Conservation (phyloP, 2,797 vertebrate genomes). For the Garrulus glandarius region DNA sequence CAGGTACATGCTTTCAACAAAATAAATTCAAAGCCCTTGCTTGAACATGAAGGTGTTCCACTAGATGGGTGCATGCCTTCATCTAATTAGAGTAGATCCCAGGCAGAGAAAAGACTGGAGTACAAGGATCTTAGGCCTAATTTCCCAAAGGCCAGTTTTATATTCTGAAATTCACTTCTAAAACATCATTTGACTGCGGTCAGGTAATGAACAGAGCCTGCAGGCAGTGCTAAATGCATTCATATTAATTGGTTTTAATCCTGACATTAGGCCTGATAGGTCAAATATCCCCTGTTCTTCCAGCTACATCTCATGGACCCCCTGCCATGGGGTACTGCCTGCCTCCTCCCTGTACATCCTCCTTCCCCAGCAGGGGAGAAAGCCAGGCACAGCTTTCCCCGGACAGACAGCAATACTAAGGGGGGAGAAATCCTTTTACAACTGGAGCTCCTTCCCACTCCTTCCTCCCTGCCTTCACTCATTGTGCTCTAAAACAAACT, state of each 20-base stretch:
- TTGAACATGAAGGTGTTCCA: not conserved
- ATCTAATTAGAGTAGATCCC: not conserved
- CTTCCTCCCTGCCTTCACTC: conserved; percentile 10
- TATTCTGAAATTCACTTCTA: not conserved
- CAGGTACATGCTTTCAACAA: not conserved
- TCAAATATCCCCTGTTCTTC: not conserved
- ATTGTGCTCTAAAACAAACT: conserved; percentile 12
- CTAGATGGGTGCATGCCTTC: not conserved
- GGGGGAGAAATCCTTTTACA: not conserved
- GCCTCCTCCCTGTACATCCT: not conserved
- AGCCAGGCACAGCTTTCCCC: not conserved
- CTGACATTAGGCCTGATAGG: not conserved
- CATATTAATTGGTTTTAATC: not conserved
- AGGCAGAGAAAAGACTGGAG: not conserved
- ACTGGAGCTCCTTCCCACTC: not conserved
- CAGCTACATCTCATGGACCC: not conserved
- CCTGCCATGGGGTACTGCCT: not conserved
- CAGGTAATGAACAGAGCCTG: not conserved
- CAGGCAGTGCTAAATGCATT: not conserved
- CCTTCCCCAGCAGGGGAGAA: not conserved
- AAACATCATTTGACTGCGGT: not conserved
- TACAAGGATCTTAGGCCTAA: not conserved
- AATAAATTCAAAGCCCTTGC: not conserved
- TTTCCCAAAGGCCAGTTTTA: not conserved
- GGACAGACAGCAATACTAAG: not conserved